Base-by-base conservation (phyloP, 2,888 invertebrate species). In the Ecdyonurus torrentis region DNA sequence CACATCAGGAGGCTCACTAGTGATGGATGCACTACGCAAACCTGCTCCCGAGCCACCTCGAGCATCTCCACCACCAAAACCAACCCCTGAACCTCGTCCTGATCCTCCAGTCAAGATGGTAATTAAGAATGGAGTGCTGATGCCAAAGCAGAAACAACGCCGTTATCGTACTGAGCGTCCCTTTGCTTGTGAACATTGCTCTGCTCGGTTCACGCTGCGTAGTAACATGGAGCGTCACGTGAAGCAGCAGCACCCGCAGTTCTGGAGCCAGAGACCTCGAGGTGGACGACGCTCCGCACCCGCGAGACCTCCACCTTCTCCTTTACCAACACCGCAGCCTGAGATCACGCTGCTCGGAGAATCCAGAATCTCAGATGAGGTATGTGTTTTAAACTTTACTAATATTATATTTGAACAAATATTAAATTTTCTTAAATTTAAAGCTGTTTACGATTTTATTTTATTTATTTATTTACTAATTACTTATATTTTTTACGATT, bases 201-300 rank as follows among this genome's bases (percentile, higher is more conserved):
- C 90, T 0, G 92, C 93, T 0, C 80, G 90, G 62, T 95, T 95
- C 71, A 94, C 94, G 0, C 76, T 94, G 15, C 81, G 91, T n/a
- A 92, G 92, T 10, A 94, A 95, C 70, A 94, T 94, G 91, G 94
- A 94, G 73, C 81, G 93, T 0, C 95, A 95, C 69, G 89, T 94
- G 2, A 94, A 94, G 72, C 92, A 93, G 69, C 93, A 94, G 69
- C 95, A 95, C 77, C 93, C 93, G 0, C 89, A 91, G 66, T 87
- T 83, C 71, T 93, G 92, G 87, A 88, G 88, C 62, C 87, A 90
- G 66, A 78, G 89, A 53, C 86, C 90, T 69, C 75, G 84, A 24
- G 81, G 80, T 0, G 79, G 37, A 55, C 60, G 63, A 22, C 25
- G 64, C 25, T 59, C 55, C 58, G 63, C 59, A 2, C 37, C 59